Evolutionary conservation across 2,113 vertebrate species (phyloP), one percentile per base, ranked within the genome.

Genomic region (Myiagra hebetior): DNA sequence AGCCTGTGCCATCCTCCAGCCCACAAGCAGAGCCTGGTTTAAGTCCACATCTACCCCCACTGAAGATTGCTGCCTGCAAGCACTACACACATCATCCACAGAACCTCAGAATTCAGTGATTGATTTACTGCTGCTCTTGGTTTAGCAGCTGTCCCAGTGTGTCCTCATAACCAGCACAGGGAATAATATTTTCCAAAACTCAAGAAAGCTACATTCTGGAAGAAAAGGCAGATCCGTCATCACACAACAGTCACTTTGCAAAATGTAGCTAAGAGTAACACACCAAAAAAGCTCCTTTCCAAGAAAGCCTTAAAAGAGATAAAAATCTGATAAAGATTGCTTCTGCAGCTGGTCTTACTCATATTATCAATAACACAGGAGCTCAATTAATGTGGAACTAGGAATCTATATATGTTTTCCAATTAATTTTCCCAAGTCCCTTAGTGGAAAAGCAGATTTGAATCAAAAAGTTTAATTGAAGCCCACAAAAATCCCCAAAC

Each of bases 21-120:
- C 68, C 26, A 5, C 4, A 59, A 57, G 24, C 4, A 63, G 41
- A 24, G 10, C 31, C 44, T 9, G 2, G 28, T 49, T 49, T 16
- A 39, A 73, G 9, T 8, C 33, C 22, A 21, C 1, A 0, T 5
- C 10, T 22, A 30, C 16, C n/a, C 47, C n/a, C 26, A 44, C 0
- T 44, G 53, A 35, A 85, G 57, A 13, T 5, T 35, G 15, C 41
- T 62, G 33, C 56, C 65, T 74, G 46, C 3, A 4, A 46, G 28
- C 39, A 49, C 46, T 8, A 2, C 5, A 44, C 18, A 19, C 42
- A 33, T 15, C n/a, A 80, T 20, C 49, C 82, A 35, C 27, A 77
- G 68, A 57, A 28, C 17, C 42, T 47, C 9, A 39, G 35, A 77
- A 84, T 24, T 62, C 41, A 47, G 50, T 11, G 62, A 74, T 2